phyloP scores from a whole-genome alignment of 2,888 invertebrate genomes.

The Sycophila texana region DNA sequence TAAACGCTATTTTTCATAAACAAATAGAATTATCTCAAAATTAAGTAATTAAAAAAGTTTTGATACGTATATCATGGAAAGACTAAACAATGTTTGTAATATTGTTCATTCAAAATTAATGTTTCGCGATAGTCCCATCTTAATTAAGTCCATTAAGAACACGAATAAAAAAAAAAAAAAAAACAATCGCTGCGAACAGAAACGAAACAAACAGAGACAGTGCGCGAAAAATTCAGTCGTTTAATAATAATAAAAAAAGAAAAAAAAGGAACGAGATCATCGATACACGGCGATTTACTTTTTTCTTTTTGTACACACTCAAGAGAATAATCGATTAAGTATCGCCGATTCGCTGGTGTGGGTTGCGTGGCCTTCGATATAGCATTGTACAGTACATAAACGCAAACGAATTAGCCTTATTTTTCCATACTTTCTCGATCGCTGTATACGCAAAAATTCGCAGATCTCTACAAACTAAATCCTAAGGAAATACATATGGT shows the following conservation, averaged over 20 bases:
- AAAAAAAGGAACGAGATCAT: slow-evolving; percentile 23
- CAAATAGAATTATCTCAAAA: too few species aligned
- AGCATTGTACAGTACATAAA: slow-evolving; percentile 35
- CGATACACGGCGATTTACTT: background rate
- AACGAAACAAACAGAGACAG: slow-evolving; percentile 6
- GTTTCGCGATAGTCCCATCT: too few species aligned
- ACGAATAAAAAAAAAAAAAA: background rate
- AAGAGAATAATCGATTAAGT: background rate
- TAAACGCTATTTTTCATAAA: too few species aligned
- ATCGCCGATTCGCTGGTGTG: slow-evolving; percentile 7
- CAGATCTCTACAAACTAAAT: slow-evolving; percentile 47
- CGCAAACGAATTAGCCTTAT: slow-evolving; percentile 15
- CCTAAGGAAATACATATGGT: slow-evolving; percentile 46
- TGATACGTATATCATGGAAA: too few species aligned
- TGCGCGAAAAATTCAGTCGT: background rate
- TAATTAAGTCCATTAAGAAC: too few species aligned
- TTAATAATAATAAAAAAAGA: background rate
- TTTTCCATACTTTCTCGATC: slow-evolving; percentile 29
- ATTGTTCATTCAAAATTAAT: too few species aligned
- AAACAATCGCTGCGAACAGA: slow-evolving; percentile 4
- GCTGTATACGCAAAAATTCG: slow-evolving; percentile 38
- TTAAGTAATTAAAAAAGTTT: too few species aligned
- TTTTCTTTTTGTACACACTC: too few species aligned
- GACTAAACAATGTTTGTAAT: too few species aligned
- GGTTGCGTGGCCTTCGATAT: slow-evolving; percentile 49